Evolutionary conservation across 2,797 vertebrate genomes (phyloP).

Genomic region (Microctenopoma stevenorrisi): DNA sequence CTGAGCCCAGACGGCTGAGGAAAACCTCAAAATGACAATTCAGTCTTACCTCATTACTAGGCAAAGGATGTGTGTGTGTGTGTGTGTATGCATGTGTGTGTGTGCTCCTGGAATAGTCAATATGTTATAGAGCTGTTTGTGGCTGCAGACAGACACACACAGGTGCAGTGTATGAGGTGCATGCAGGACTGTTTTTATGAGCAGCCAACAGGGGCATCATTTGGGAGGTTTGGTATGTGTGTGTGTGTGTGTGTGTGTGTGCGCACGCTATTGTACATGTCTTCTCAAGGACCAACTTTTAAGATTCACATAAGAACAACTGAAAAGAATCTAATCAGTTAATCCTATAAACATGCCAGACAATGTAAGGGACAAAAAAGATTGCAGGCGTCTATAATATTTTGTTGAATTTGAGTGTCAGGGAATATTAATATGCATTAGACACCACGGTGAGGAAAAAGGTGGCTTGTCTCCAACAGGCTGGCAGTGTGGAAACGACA

Average conservation of each 20-base stretch:
- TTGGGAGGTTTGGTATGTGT: constrained; percentile 3
- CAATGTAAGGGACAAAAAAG: too few relatives aligned
- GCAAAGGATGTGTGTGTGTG: constrained; percentile 5
- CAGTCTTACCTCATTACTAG: constrained; percentile 28
- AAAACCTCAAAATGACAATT: constrained; percentile 24
- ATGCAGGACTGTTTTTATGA: constrained; percentile 19
- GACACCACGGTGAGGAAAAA: too few relatives aligned
- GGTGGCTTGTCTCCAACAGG: too few relatives aligned
- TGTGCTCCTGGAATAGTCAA: constrained; percentile 21
- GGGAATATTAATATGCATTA: too few relatives aligned
- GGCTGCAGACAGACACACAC: constrained; percentile 15
- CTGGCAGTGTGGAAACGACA: too few relatives aligned
- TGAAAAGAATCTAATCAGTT: too few relatives aligned
- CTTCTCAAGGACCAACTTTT: neutral
- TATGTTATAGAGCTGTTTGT: constrained; percentile 22
- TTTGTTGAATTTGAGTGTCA: too few relatives aligned
- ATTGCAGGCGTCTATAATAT: too few relatives aligned
- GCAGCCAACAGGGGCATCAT: constrained; percentile 7
- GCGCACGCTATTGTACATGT: too few relatives aligned
- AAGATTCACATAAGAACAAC: too few relatives aligned
- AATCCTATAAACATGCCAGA: too few relatives aligned
- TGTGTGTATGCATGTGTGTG: constrained; percentile 4
- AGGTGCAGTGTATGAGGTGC: constrained; percentile 30
- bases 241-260: constrained; percentile 14
- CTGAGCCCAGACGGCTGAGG: constrained; percentile 9